Evolutionary conservation across 1,140 invertebrate genomes (phyloP).

Genomic region (Agrilus planipennis): DNA sequence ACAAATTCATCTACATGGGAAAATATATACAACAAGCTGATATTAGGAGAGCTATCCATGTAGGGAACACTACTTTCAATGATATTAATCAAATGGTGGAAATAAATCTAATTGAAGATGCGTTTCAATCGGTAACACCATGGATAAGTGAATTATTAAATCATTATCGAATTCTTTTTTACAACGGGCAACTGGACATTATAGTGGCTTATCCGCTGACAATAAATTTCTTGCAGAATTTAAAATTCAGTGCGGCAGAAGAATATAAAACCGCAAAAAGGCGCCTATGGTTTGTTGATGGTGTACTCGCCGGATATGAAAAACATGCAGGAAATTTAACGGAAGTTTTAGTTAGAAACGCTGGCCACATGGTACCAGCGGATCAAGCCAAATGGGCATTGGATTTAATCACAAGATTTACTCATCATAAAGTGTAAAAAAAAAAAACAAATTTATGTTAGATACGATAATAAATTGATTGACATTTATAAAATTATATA

Average conservation of each 20-base stretch:
- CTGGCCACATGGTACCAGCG: constrained; percentile 68
- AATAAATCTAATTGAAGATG: constrained; percentile 55
- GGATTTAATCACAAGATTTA: constrained; percentile 65
- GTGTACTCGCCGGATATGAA: constrained; percentile 60
- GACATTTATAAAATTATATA: background rate
- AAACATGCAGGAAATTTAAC: constrained; percentile 58
- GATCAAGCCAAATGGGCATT: constrained; percentile 66
- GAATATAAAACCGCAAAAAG: constrained; percentile 49
- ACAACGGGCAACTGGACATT: constrained; percentile 77
- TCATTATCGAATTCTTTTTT: constrained; percentile 56
- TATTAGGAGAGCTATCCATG: constrained; percentile 40
- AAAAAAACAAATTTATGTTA: no score
- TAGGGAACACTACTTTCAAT: constrained; percentile 40
- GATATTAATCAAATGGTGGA: constrained; percentile 44
- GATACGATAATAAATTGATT: background rate
- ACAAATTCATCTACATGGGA: constrained; percentile 37
- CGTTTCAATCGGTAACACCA: constrained; percentile 71
- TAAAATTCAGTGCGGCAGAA: constrained; percentile 51
- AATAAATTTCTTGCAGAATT: constrained; percentile 50
- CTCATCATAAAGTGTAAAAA: constrained; percentile 41
- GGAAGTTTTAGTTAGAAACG: constrained; percentile 63
- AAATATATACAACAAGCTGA: constrained; percentile 45
- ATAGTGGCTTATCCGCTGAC: constrained; percentile 72
- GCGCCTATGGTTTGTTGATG: constrained; percentile 51
- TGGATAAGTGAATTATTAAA: constrained; percentile 58